phyloP scores from a whole-genome alignment of 2,888 invertebrate genomes.

The Hyalella azteca region DNA sequence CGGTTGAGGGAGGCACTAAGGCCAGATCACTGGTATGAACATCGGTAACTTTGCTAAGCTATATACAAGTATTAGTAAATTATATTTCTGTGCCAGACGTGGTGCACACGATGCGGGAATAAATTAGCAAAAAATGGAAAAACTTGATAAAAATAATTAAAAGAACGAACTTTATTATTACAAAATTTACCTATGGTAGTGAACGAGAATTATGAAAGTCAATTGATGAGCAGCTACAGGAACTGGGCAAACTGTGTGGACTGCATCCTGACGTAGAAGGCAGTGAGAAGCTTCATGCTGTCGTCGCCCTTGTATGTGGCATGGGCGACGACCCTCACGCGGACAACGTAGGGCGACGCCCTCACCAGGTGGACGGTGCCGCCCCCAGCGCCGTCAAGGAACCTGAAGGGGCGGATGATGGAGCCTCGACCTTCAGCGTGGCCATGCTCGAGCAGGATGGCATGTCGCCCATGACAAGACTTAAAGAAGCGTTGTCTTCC shows the following conservation, averaged over 20 bases:
- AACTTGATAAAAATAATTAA: too few relatives aligned
- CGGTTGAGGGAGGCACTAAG: too few relatives aligned
- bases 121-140: too few relatives aligned
- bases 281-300: constrained; percentile 87
- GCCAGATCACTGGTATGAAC: too few relatives aligned
- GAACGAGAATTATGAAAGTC: too few relatives aligned
- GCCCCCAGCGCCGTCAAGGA: constrained; percentile 61
- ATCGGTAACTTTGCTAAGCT: too few relatives aligned
- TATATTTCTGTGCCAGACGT: too few relatives aligned
- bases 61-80: too few relatives aligned
- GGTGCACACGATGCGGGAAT: too few relatives aligned
- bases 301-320: constrained; percentile 88
- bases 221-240: constrained; percentile 77
- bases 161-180: too few relatives aligned
- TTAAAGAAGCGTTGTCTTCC: constrained; percentile 89
- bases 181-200: too few relatives aligned
- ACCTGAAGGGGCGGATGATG: not conserved
- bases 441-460: constrained; percentile 11
- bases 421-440: not conserved
- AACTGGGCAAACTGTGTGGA: constrained; percentile 87
- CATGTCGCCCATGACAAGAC: constrained; percentile 75
- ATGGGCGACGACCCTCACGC: constrained; percentile 74
- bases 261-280: constrained; percentile 77
- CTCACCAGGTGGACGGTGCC: constrained; percentile 45
- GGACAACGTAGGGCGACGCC: constrained; percentile 63